These are phyloP conservation scores for Kryptolebias marmoratus DNA, from an alignment of 2,113 vertebrate genomes.

Conservation along the genomic window DNA sequence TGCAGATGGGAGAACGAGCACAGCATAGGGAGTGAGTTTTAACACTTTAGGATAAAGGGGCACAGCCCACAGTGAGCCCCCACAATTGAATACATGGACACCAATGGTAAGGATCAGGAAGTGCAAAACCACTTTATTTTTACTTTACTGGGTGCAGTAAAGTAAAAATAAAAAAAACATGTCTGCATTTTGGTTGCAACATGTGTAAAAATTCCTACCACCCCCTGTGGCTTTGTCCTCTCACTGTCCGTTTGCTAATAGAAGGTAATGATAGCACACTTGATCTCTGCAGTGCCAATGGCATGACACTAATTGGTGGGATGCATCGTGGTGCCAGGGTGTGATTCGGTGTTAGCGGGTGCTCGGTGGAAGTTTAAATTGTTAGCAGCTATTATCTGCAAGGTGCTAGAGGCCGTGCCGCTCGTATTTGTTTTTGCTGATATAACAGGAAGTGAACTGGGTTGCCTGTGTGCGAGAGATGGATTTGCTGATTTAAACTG, in stretches of 20 bases:
- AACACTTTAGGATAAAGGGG: slow-evolving; percentile 35
- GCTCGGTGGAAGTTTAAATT: slow-evolving; percentile 32
- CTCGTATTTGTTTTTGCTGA: slow-evolving; percentile 31
- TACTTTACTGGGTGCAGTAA: slow-evolving; percentile 36
- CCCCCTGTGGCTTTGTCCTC: slow-evolving; percentile 47
- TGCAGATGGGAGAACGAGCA: slow-evolving; percentile 23
- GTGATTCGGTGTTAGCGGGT: slow-evolving; percentile 34
- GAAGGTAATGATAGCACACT: slow-evolving; percentile 51
- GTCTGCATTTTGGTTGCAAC: slow-evolving; percentile 51
- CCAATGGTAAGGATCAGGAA: slow-evolving; percentile 49
- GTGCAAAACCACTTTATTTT: slow-evolving; percentile 28
- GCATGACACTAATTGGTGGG: slow-evolving; percentile 53
- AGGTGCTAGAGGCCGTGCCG: not conserved
- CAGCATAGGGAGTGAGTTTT: slow-evolving; percentile 33
- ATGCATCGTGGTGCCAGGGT: slow-evolving; percentile 24
- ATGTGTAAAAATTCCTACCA: slow-evolving; percentile 48
- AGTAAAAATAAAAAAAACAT: slow-evolving; percentile 46
- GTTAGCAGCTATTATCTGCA: slow-evolving; percentile 34
- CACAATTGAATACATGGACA: slow-evolving; percentile 55
- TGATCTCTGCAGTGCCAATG: slow-evolving; percentile 50
- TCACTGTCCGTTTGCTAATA: slow-evolving; percentile 63
- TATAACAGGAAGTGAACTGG: slow-evolving; percentile 5
- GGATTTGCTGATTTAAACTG: slow-evolving; percentile 28
- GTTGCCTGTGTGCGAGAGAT: slow-evolving; percentile 20
- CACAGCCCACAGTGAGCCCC: slow-evolving; percentile 33